Base-by-base conservation (phyloP, 2,113 vertebrate species). In the Serilophus lunatus region DNA sequence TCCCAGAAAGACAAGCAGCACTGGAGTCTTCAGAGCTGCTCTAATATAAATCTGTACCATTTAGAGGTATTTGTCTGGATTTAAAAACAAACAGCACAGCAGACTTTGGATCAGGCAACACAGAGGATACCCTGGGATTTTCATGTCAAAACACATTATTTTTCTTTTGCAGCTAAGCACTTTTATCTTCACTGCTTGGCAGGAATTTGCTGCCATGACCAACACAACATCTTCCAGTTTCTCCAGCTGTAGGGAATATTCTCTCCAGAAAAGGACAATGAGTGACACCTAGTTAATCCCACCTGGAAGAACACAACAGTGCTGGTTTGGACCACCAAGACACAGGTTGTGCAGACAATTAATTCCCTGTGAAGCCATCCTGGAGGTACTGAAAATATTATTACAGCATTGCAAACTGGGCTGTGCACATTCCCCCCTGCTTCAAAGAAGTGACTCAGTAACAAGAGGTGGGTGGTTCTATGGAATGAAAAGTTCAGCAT, bases 391-490 rank as follows among this genome's bases (percentile, higher is more conserved):
- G 60, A 68, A 85, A 91, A 76, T 53, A 80, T 44, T 26, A 66
- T 63, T 28, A 69, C 7, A 15, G 33, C 42, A 54, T 31, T 92
- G 80, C 75, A 90, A 53, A 74, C 65, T 36, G 33, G 87, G 70
- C 49, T 69, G 42, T 4, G 16, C 61, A 70, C 23, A 44, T 71
- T 29, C 63, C 22, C 65, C 15, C 47, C 40, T 9, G 49, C 74
- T 88, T 70, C 75, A 76, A 80, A 91, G 24, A 59, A 47, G 71
- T 50, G 59, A 92, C 82, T 93, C 82, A 95, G 35, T 68, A 65
- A 82, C 56, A 87, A 79, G 59, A 83, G 51, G 85, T 93, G 56
- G 71, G 92, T 86, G 84, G 82, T 86, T 72, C 66, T 54, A 4
- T 10, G 24, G 85, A 90, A 78, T 70, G 76, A 63, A 88, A 82